These are phyloP conservation scores for Lepus townsendii DNA, from an alignment of 2,797 vertebrate genomes.

Conservation along the genomic window DNA sequence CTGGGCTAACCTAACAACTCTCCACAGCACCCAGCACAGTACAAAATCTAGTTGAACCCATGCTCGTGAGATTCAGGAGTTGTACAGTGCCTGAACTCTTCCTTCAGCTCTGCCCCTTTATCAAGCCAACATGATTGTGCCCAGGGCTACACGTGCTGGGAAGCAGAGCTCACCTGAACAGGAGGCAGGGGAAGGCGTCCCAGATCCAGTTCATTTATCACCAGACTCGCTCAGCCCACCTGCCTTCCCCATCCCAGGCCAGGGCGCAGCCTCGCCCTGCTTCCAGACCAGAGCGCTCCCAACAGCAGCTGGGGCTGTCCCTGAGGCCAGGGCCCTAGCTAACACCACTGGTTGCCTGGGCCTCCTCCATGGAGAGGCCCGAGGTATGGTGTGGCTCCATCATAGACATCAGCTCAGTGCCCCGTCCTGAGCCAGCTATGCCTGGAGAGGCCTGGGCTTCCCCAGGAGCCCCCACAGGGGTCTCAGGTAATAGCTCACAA, in stretches of 20 bases:
- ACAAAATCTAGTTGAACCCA: background rate
- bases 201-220: background rate
- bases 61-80: background rate
- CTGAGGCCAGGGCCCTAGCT: background rate
- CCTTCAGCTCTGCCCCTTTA: background rate
- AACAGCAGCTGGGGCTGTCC: background rate
- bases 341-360: background rate
- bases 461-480: too few species aligned
- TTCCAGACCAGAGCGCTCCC: background rate
- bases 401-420: background rate
- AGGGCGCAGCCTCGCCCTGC: background rate
- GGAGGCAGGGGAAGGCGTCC: background rate
- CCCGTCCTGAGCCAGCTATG: background rate
- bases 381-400: background rate
- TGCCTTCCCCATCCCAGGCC: background rate
- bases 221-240: background rate
- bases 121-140: background rate
- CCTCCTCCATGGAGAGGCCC: background rate
- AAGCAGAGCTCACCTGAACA: background rate
- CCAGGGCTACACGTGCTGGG: background rate
- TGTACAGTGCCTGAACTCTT: background rate
- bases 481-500: background rate
- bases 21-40: background rate
- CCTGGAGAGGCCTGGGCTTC: background rate
- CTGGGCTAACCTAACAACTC: background rate